Base-by-base conservation (phyloP, 2,113 vertebrate species). In the Amblyopsis rosae region DNA sequence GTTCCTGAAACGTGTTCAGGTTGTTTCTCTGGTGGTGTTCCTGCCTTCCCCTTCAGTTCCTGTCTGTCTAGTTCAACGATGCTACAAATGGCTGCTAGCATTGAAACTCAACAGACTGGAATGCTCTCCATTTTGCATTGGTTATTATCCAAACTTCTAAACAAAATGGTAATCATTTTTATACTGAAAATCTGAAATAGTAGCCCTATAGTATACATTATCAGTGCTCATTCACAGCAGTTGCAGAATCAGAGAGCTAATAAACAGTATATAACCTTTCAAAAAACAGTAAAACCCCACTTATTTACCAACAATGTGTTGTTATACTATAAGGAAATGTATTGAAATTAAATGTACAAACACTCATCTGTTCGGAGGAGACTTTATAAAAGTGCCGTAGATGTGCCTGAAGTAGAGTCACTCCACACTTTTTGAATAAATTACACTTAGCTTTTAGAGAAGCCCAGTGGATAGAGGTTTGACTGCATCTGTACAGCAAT, bases 61-160 rank as follows among this genome's bases (percentile, higher is more conserved):
- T 85, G 70, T 74, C 63, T 56, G 54, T 59, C 61, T 56, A 45
- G 32, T 55, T 75, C 58, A 67, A 12, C 49, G 69, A 35, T 62
- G 69, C 70, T 59, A 61, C 68, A 77, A 82, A 75, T 67, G 19
- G 19, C 19, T 26, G 80, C 26, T 59, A 33, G 41, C 62, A 51
- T 32, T 35, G 13, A 15, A 41, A 63, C 45, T 47, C 17, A 76
- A 66, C 49, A 70, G 47, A 41, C 68, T 15, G 47, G 6, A 56
- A 56, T 26, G 51, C 17, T 61, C 57, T 66, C 80, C 56, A 67
- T 73, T 76, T 69, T 64, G 6, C 35, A 41, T 41, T 41, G 4
- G 35, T 41, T 41, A 41, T 41, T 6, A 41, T 41, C 35, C 35
- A 6, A 41, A 41, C 35, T 41, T 41, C 19, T 26, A 26, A 26